Percentiles rank a stretch among this genome's conserved stretches.
These are phyloP conservation scores for Ameiurus melas DNA, from an alignment of 2,113 vertebrate genomes.

Conservation along the genomic window DNA sequence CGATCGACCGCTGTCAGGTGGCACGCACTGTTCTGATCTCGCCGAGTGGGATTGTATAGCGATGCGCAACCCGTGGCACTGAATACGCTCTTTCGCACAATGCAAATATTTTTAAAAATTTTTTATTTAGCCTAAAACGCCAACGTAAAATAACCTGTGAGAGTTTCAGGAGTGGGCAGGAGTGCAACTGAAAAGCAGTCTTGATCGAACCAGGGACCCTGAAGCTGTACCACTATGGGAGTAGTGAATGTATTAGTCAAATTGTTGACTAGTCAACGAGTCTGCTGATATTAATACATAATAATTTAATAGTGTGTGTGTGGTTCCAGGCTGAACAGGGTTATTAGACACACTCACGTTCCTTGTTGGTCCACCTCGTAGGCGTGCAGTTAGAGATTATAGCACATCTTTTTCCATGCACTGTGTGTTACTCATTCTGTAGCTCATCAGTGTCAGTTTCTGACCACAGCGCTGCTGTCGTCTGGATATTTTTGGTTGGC, in stretches of 20 bases:
- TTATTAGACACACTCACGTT: not conserved
- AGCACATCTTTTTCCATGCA: not conserved
- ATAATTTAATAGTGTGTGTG: not conserved
- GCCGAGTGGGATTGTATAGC: not conserved
- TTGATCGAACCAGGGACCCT: not conserved
- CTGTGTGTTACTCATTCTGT: not conserved
- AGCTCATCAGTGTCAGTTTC: constrained; percentile 12
- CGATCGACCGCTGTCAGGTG: not conserved
- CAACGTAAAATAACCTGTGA: not conserved
- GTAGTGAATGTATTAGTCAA: not conserved
- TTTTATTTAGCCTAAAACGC: not conserved
- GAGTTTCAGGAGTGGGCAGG: not conserved
- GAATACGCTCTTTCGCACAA: not conserved
- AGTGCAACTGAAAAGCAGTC: not conserved
- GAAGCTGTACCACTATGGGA: not conserved
- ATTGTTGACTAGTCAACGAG: not conserved
- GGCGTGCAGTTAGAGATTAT: not conserved
- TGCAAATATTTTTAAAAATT: not conserved
- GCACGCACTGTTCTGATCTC: not conserved
- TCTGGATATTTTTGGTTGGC: constrained; percentile 22
- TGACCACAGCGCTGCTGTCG: not conserved
- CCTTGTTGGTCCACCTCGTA: not conserved
- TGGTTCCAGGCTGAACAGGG: not conserved
- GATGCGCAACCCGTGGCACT: not conserved
- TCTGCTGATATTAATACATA: not conserved